A percentile compares a stretch with the other conserved stretches of the same genome.
Evolutionary conservation across 2,113 vertebrate genomes (phyloP).

Genomic region (Isurus oxyrinchus): DNA sequence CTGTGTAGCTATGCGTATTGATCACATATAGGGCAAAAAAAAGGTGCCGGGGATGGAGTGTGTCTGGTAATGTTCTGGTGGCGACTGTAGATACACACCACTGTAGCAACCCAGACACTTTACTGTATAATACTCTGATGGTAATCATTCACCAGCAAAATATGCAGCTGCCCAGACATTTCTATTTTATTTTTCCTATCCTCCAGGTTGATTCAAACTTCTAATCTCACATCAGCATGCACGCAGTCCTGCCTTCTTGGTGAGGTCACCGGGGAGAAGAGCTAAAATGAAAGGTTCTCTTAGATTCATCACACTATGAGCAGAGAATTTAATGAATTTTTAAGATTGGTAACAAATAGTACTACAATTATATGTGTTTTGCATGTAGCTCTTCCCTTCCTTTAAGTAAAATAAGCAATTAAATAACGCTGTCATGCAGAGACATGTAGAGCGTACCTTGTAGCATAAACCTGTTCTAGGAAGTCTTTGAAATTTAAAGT

Average conservation of each 20-base stretch:
- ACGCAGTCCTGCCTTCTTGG: neutral
- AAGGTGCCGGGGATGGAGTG: neutral
- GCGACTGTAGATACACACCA: neutral
- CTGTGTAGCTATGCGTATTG: neutral
- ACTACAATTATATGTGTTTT: neutral
- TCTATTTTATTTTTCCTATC: neutral
- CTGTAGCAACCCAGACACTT: neutral
- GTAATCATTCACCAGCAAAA: neutral
- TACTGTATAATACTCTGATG: neutral
- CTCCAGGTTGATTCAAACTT: neutral
- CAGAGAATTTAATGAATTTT: neutral
- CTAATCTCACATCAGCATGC: neutral
- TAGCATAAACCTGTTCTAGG: neutral
- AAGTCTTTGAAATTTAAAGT: neutral
- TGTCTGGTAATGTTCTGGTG: neutral
- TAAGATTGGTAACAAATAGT: neutral
- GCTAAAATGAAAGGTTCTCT: neutral
- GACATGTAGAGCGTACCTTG: neutral
- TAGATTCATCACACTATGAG: neutral
- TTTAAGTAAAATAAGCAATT: neutral
- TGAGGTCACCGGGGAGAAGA: neutral
- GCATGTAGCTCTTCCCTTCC: neutral
- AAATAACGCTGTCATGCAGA: neutral
- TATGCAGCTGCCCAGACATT: neutral
- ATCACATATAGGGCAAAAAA: neutral